A percentile compares a stretch with the other conserved stretches of the same genome.
Evolutionary conservation across 2,888 invertebrate genomes (phyloP).

Genomic region (Ctenicera cuprea): DNA sequence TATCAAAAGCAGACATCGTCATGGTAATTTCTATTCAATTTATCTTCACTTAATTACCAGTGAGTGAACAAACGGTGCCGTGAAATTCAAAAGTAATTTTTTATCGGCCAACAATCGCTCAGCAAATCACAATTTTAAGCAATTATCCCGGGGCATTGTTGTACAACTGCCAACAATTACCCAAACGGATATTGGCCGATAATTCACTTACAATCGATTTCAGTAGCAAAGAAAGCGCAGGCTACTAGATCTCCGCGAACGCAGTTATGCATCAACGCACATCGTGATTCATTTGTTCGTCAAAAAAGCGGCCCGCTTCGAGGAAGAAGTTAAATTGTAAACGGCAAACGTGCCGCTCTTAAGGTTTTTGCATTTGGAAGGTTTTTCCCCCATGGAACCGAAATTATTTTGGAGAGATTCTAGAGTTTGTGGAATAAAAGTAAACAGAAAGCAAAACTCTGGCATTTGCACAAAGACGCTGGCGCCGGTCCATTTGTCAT

Average conservation of each 20-base stretch:
- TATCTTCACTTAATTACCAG: constrained; percentile 20
- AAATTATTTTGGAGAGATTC: constrained; percentile 2
- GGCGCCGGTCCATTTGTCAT: constrained; percentile 73
- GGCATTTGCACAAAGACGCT: constrained; percentile 62
- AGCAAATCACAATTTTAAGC: constrained; percentile 31
- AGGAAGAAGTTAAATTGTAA: constrained; percentile 34
- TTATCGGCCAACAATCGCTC: constrained; percentile 35
- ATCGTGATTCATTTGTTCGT: constrained; percentile 30
- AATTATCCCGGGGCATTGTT: constrained; percentile 33
- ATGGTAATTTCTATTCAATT: neutral
- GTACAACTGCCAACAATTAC: constrained; percentile 33
- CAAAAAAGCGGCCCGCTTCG: constrained; percentile 3
- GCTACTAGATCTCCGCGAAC: constrained; percentile 22
- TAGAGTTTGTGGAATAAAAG: constrained; percentile 27
- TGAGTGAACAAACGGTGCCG: constrained; percentile 23
- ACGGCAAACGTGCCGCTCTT: constrained; percentile 14
- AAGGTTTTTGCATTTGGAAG: neutral
- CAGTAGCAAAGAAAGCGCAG: constrained; percentile 16
- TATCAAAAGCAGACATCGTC: neutral
- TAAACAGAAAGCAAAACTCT: constrained; percentile 48
- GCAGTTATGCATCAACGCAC: constrained; percentile 40
- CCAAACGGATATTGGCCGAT: constrained; percentile 39
- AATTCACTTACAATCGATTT: constrained; percentile 33
- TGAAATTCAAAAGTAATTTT: constrained; percentile 28
- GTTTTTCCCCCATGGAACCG: neutral